Percentiles rank a stretch among this genome's conserved stretches.
Evolutionary conservation across 2,888 invertebrate species (phyloP).

Genomic region (Calliscelio sp.): DNA sequence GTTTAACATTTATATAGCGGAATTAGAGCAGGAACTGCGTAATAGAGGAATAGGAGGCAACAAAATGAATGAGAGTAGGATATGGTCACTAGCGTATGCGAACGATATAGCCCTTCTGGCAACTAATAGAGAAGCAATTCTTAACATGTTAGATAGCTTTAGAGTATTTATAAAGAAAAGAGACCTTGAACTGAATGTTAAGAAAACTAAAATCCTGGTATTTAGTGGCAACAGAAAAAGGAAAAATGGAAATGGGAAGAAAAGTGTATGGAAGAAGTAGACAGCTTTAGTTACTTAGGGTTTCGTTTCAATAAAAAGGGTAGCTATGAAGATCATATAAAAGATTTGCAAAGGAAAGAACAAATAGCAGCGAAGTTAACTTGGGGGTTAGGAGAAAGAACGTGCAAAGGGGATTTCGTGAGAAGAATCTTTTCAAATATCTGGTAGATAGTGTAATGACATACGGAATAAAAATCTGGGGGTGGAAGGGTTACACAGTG

Average conservation of each 20-base stretch:
- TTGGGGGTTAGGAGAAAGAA: neutral
- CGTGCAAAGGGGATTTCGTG: neutral
- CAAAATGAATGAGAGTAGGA: no score
- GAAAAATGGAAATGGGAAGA: neutral
- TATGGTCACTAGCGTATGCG: no score
- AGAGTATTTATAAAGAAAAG: no score
- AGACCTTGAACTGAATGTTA: no score
- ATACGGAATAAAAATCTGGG: slow-evolving; percentile 43
- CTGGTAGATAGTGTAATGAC: neutral
- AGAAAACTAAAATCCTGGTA: no score
- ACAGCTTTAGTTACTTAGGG: neutral
- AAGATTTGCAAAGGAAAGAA: neutral
- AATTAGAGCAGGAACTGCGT: no score
- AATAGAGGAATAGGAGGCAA: no score
- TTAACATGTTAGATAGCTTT: no score
- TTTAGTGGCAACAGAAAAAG: no score
- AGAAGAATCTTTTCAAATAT: neutral
- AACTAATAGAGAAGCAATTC: no score
- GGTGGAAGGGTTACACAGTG: slow-evolving; percentile 17
- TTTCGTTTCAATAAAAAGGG: neutral
- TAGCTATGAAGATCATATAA: neutral
- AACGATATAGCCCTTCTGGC: no score
- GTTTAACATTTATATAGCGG: no score
- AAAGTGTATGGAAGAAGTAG: neutral
- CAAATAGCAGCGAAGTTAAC: slow-evolving; percentile 4